A percentile compares a stretch with the other conserved stretches of the same genome.
phyloP scores from a whole-genome alignment of 2,888 invertebrate genomes.

The Tridacna gigas region DNA sequence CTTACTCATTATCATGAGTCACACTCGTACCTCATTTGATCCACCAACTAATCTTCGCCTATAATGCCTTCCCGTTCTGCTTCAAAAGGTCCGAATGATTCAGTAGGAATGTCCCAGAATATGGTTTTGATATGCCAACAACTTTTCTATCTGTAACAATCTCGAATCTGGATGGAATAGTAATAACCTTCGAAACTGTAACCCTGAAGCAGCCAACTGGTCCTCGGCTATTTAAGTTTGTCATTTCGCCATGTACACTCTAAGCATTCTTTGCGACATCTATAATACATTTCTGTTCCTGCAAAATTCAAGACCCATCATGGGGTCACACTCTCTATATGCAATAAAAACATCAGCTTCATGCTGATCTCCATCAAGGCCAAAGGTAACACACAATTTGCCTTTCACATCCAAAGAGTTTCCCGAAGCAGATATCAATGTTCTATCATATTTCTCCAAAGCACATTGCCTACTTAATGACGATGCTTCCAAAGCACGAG shows the following conservation, averaged over 20 bases:
- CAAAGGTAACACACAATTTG: background rate
- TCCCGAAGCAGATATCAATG: conserved; percentile 20
- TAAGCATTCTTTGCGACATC: conserved; percentile 11
- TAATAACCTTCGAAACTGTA: background rate
- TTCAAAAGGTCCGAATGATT: background rate
- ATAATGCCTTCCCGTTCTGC: background rate
- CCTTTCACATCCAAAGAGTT: conserved; percentile 28
- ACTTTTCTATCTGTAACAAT: background rate
- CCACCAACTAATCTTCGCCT: background rate
- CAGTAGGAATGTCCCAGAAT: background rate
- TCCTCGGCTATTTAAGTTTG: background rate
- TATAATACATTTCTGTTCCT: conserved; percentile 9
- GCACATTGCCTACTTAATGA: background rate
- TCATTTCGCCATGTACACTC: background rate
- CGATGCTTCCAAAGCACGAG: conserved; percentile 10
- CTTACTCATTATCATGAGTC: background rate
- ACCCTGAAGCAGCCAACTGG: conserved; percentile 7
- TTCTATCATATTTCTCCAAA: conserved; percentile 14
- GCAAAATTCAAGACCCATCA: conserved; percentile 37
- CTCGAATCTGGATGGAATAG: background rate
- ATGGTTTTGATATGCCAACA: background rate
- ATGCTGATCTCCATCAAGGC: conserved; percentile 2
- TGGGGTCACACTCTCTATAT: conserved; percentile 22
- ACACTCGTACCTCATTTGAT: background rate
- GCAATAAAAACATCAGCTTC: conserved; percentile 34